These are phyloP conservation scores for Ctenopoma multispine DNA, from an alignment of 2,797 vertebrate species.

Conservation along the genomic window DNA sequence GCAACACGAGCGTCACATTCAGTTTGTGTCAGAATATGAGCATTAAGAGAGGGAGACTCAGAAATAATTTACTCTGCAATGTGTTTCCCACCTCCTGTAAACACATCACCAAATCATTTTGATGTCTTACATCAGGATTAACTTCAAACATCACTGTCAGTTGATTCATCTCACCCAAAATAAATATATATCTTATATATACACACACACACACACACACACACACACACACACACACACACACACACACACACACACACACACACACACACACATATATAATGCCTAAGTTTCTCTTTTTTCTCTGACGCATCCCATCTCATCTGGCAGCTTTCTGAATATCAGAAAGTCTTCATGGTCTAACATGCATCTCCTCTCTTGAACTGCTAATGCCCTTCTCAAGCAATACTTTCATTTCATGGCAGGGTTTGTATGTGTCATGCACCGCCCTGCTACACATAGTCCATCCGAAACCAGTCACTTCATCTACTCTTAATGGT, in stretches of 20 bases:
- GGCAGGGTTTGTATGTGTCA: constrained; percentile 47
- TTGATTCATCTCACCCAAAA: constrained; percentile 49
- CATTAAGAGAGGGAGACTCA: background rate
- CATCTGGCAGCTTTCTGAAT: too few species aligned
- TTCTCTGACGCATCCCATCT: too few species aligned
- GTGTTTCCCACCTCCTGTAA: constrained; percentile 24
- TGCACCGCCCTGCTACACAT: too few species aligned
- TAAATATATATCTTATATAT: too few species aligned
- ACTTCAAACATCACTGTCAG: constrained; percentile 50
- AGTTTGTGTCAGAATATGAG: background rate
- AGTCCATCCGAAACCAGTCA: constrained; percentile 34
- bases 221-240: too few species aligned
- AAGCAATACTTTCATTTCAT: constrained; percentile 54
- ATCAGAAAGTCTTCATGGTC: constrained; percentile 41
- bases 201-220: too few species aligned
- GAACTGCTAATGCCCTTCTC: constrained; percentile 54
- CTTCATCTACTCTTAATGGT: constrained; percentile 60
- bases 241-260: too few species aligned
- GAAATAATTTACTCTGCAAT: constrained; percentile 16
- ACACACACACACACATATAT: too few species aligned
- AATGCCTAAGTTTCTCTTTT: too few species aligned
- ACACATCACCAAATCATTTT: constrained; percentile 59
- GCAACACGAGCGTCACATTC: background rate
- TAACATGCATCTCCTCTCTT: constrained; percentile 42
- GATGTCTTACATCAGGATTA: constrained; percentile 58